phyloP scores from a whole-genome alignment of 2,888 invertebrate species.

The Stenodera caucasica region DNA sequence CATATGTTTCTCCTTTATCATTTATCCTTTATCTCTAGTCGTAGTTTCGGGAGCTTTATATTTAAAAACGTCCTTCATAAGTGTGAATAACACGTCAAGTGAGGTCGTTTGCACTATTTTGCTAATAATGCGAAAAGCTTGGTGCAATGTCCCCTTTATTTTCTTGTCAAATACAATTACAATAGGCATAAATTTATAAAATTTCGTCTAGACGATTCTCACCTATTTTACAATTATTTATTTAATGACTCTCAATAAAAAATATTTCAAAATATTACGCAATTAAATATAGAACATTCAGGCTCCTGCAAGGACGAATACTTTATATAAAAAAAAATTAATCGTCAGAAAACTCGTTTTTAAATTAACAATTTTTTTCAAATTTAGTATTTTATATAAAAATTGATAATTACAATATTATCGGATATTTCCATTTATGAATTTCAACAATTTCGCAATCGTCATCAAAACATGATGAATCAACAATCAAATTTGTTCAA shows the following conservation, averaged over 20 bases:
- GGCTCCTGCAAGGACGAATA: background rate
- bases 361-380: background rate
- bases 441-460: background rate
- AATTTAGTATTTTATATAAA: background rate
- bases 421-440: background rate
- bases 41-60: conserved; percentile 11
- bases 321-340: background rate
- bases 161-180: background rate
- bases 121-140: conserved; percentile 9
- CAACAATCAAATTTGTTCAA: no score
- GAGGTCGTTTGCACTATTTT: conserved; percentile 23
- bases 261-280: conserved; percentile 12
- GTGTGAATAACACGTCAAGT: conserved; percentile 20
- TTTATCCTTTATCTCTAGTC: background rate
- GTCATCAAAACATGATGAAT: background rate
- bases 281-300: conserved; percentile 1
- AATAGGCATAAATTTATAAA: background rate
- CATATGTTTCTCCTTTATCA: conserved; percentile 2
- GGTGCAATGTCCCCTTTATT: conserved; percentile 13
- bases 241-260: background rate
- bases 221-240: no score
- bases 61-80: conserved; percentile 19
- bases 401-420: background rate
- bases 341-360: background rate
- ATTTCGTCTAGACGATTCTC: background rate